Evolutionary conservation across 2,888 invertebrate genomes (phyloP).

Genomic region (Cabera pusaria): DNA sequence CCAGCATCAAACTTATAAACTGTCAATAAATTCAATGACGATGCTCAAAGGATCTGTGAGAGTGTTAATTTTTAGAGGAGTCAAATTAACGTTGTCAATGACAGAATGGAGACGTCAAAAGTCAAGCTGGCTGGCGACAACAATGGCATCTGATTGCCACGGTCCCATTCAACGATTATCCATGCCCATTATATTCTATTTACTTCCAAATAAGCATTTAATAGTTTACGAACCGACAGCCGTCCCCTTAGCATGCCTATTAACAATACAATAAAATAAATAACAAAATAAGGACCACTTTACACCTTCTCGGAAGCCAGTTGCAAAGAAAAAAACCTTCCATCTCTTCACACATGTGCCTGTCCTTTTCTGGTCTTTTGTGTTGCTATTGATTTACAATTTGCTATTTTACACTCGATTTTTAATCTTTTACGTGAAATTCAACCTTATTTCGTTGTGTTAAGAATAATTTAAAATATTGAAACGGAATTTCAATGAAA

Average conservation of each 20-base stretch:
- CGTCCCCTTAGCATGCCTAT: constrained; percentile 77
- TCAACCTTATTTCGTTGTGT: constrained; percentile 23
- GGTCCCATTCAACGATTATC: constrained; percentile 72
- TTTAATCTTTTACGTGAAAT: constrained; percentile 26
- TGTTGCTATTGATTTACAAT: constrained; percentile 46
- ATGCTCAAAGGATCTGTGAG: constrained; percentile 13
- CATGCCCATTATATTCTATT: constrained; percentile 82
- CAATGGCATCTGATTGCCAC: constrained; percentile 73
- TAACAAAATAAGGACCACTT: constrained; percentile 78
- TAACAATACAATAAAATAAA: constrained; percentile 83
- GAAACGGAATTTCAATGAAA: constrained; percentile 25
- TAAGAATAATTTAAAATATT: constrained; percentile 21
- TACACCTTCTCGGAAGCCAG: constrained; percentile 82
- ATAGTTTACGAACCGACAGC: constrained; percentile 67
- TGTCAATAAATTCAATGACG: constrained; percentile 20
- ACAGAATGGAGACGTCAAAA: constrained; percentile 70
- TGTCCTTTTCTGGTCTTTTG: constrained; percentile 54
- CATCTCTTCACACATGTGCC: constrained; percentile 43
- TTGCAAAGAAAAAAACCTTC: constrained; percentile 57
- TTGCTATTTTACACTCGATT: constrained; percentile 26
- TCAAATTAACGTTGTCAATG: constrained; percentile 41
- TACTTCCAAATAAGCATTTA: constrained; percentile 82
- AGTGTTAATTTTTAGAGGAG: constrained; percentile 29
- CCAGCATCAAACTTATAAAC: constrained; percentile 37
- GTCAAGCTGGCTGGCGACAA: constrained; percentile 55